phyloP scores from a whole-genome alignment of 1,140 invertebrate species.

The Stegodyphus dumicola region DNA sequence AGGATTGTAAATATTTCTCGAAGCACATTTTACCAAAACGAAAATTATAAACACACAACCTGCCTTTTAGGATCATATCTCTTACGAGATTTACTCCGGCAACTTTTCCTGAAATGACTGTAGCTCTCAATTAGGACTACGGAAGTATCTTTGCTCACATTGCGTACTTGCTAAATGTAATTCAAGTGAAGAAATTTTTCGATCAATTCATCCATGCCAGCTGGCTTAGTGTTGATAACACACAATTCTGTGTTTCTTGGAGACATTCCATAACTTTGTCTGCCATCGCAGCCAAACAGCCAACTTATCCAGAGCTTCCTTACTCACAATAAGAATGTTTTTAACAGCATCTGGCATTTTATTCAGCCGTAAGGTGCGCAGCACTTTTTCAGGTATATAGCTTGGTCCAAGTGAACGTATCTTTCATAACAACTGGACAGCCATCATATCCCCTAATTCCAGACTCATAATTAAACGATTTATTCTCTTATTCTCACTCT shows the following conservation, averaged over 20 bases:
- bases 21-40: conserved; percentile 16
- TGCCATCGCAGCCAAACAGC: not conserved
- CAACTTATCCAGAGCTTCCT: not conserved
- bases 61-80: not conserved
- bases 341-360: not conserved
- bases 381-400: not conserved
- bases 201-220: not conserved
- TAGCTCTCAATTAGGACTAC: not conserved
- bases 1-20: conserved; percentile 2
- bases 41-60: not conserved
- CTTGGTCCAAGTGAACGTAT: not conserved
- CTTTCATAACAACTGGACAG: not conserved
- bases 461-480: not conserved
- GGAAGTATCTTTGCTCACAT: not conserved
- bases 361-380: not conserved
- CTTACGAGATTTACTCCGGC: not conserved
- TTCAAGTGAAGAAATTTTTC: conserved; percentile 1
- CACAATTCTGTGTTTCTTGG: not conserved
- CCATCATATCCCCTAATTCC: not conserved
- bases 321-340: not conserved
- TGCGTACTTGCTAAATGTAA: not conserved
- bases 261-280: conserved; percentile 12
- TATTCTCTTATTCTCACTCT: conserved; percentile 5
- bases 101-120: not conserved
- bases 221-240: not conserved